Conservation (phyloP, 2,113 vertebrate genomes). For the Alligator mississippiensis region DNA sequence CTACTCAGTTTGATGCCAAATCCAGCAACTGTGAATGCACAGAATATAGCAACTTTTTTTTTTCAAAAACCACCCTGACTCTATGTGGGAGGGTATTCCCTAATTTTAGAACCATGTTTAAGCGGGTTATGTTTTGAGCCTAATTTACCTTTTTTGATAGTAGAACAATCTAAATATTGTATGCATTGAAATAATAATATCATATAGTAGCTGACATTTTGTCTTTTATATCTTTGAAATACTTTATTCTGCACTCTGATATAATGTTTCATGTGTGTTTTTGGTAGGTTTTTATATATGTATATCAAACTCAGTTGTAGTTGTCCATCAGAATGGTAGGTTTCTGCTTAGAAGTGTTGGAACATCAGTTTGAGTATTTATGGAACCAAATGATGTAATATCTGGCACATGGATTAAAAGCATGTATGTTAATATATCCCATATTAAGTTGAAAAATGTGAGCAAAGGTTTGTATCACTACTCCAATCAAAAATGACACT, state of each 20-base stretch:
- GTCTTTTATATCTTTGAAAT: background rate
- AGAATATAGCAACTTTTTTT: background rate
- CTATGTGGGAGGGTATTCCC: background rate
- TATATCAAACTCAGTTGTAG: background rate
- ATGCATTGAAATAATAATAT: background rate
- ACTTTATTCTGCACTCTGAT: background rate
- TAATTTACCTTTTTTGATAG: background rate
- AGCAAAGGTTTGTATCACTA: background rate
- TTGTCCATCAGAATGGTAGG: background rate
- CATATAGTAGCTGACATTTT: background rate
- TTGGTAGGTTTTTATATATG: background rate
- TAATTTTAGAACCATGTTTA: background rate
- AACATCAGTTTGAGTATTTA: background rate
- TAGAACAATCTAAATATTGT: background rate
- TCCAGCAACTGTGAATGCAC: background rate
- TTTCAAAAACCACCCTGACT: background rate
- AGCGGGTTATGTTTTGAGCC: background rate
- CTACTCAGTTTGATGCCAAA: background rate
- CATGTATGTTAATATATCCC: background rate
- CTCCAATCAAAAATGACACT: too few relatives aligned
- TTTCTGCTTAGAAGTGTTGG: background rate
- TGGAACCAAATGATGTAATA: background rate
- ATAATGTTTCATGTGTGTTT: background rate
- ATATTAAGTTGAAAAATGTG: background rate
- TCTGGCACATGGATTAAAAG: background rate